phyloP scores from a whole-genome alignment of 2,113 vertebrate genomes.

The Conger conger region DNA sequence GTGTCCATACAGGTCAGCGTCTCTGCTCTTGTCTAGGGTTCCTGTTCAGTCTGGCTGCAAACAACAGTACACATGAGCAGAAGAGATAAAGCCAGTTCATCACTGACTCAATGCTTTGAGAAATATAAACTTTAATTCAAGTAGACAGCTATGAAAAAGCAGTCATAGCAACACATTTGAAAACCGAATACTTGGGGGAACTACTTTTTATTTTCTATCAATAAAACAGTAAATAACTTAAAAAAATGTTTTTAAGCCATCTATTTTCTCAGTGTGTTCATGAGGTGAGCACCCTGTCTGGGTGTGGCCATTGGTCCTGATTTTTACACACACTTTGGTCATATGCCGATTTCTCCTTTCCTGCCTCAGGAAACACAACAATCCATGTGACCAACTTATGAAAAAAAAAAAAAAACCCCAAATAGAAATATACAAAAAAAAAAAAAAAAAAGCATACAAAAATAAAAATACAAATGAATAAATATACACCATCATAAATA shows the following conservation, averaged over 20 bases:
- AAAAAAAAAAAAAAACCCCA: constrained; percentile 51
- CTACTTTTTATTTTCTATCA: constrained; percentile 68
- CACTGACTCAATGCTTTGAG: constrained; percentile 41
- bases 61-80: constrained; percentile 48
- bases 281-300: constrained; percentile 44
- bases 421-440: constrained; percentile 47
- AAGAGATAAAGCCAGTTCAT: constrained; percentile 43
- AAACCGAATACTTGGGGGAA: constrained; percentile 52
- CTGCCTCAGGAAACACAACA: constrained; percentile 18
- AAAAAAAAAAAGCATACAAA: constrained; percentile 65
- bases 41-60: constrained; percentile 49
- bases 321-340: constrained; percentile 30
- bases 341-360: constrained; percentile 42
- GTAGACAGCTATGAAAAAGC: constrained; percentile 59
- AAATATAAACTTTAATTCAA: constrained; percentile 71
- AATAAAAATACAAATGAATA: constrained; percentile 65
- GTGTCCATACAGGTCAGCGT: constrained; percentile 23
- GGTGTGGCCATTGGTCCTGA: constrained; percentile 21
- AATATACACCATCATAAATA: constrained; percentile 72
- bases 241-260: constrained; percentile 57
- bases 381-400: constrained; percentile 44
- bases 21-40: constrained; percentile 46
- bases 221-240: constrained; percentile 75
- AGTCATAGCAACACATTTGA: constrained; percentile 2
- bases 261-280: constrained; percentile 54